phyloP scores from a whole-genome alignment of 37 sponge, comb jelly and placozoan species.

The Bolinopsis microptera region DNA sequence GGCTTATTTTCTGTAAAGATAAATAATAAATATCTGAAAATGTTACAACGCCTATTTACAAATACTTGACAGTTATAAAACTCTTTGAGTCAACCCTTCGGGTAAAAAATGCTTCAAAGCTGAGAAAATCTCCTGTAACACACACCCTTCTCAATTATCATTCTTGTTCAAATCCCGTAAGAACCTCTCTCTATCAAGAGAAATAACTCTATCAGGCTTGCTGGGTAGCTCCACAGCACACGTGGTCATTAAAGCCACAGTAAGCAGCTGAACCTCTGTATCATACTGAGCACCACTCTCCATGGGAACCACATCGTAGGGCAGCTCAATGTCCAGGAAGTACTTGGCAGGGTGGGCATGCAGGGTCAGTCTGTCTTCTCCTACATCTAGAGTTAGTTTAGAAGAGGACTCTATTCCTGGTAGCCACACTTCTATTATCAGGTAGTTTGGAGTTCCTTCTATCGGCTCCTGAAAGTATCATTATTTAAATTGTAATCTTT shows the following conservation, averaged over 20 bases:
- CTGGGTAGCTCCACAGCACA: not conserved
- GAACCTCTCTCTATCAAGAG: not conserved
- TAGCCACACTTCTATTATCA: conserved; percentile 43
- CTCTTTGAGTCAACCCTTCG: too few relatives aligned
- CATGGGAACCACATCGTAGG: conserved; percentile 52
- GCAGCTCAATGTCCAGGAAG: conserved; percentile 56
- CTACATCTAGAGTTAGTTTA: conserved; percentile 56
- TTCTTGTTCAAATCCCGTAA: not conserved
- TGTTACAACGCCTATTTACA: too few relatives aligned
- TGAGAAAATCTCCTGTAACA: too few relatives aligned
- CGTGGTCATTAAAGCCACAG: conserved; percentile 35
- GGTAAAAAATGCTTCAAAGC: too few relatives aligned
- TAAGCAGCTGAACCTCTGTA: conserved; percentile 8
- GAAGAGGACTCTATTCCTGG: conserved; percentile 27
- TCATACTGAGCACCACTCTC: conserved; percentile 57
- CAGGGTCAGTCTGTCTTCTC: conserved; percentile 46
- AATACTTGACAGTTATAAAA: too few relatives aligned
- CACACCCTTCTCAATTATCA: not conserved
- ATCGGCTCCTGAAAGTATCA: conserved; percentile 45
- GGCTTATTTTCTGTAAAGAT: too few relatives aligned
- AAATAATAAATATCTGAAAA: too few relatives aligned
- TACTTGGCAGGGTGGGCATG: conserved; percentile 59
- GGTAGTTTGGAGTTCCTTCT: conserved; percentile 56
- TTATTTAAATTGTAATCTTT: too few relatives aligned
- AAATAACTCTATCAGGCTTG: not conserved